These are phyloP conservation scores for Fistularia commersonii DNA, from an alignment of 2,797 vertebrate genomes.

Conservation along the genomic window DNA sequence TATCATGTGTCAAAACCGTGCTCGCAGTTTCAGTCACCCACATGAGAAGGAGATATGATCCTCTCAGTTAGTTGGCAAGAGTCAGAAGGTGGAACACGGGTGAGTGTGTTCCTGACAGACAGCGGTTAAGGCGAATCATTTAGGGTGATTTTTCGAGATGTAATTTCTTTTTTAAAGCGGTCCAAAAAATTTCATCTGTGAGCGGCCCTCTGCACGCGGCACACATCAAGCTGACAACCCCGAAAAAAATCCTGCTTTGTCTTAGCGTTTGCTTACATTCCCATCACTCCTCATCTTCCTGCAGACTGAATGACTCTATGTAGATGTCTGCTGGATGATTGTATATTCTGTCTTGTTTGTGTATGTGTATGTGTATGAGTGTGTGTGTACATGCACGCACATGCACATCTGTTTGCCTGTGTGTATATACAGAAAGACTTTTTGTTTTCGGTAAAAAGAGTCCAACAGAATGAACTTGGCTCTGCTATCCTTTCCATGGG, in stretches of 20 bases:
- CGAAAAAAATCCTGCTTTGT: slow-evolving; percentile 31
- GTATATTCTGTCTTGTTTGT: slow-evolving; percentile 30
- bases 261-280: slow-evolving; percentile 55
- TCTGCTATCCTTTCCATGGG: slow-evolving; percentile 48
- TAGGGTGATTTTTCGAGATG: slow-evolving; percentile 24
- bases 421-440: slow-evolving; percentile 13
- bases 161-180: slow-evolving; percentile 27
- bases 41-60: slow-evolving; percentile 29
- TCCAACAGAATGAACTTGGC: slow-evolving; percentile 50
- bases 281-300: slow-evolving; percentile 54
- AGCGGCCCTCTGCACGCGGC: slow-evolving; percentile 10
- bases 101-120: slow-evolving; percentile 34
- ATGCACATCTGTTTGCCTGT: too few relatives aligned
- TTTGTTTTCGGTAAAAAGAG: slow-evolving; percentile 29
- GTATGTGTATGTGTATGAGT: slow-evolving; percentile 14
- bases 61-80: slow-evolving; percentile 33
- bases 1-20: too few relatives aligned
- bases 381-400: neutral
- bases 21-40: slow-evolving; percentile 21
- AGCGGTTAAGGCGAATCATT: slow-evolving; percentile 31
- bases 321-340: slow-evolving; percentile 47
- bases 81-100: slow-evolving; percentile 31
- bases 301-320: slow-evolving; percentile 40
- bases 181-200: slow-evolving; percentile 41
- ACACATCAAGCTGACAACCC: slow-evolving; percentile 34